Percentiles rank a stretch among this genome's conserved stretches.
Conservation (phyloP, 1,140 invertebrate genomes). For the Papilio xuthus region DNA sequence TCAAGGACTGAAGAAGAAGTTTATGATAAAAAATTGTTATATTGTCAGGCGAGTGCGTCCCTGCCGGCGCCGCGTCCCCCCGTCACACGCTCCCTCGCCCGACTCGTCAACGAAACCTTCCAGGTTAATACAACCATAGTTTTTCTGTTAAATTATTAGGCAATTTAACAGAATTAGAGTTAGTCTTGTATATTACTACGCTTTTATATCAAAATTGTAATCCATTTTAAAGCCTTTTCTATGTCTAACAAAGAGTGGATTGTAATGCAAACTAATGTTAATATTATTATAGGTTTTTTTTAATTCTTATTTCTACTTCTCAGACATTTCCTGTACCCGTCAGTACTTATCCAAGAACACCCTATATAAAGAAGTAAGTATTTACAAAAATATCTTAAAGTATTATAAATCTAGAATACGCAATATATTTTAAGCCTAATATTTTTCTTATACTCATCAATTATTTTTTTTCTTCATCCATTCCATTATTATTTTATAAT, state of each 20-base stretch:
- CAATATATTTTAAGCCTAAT: too few relatives aligned
- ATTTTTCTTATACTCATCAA: too few relatives aligned
- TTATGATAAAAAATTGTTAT: neutral
- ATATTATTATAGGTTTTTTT: too few relatives aligned
- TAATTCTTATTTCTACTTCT: conserved; percentile 35
- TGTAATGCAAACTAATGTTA: too few relatives aligned
- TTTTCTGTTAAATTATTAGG: neutral
- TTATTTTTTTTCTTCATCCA: too few relatives aligned
- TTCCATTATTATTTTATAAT: neutral
- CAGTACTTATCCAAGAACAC: conserved; percentile 65
- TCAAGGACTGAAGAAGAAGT: too few relatives aligned
- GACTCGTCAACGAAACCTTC: conserved; percentile 65
- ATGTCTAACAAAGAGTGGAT: neutral
- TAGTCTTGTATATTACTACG: neutral
- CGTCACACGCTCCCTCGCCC: conserved; percentile 50
- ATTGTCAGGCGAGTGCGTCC: conserved; percentile 12
- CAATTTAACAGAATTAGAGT: neutral
- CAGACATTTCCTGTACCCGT: conserved; percentile 67
- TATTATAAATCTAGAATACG: neutral
- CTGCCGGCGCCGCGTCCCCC: conserved; percentile 45
- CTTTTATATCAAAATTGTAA: neutral
- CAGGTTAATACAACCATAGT: conserved; percentile 40
- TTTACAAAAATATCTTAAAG: neutral
- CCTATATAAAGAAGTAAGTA: conserved; percentile 72
- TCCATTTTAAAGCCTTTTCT: neutral